Evolutionary conservation across 1,140 invertebrate species (phyloP).

Genomic region (Euura lappo): DNA sequence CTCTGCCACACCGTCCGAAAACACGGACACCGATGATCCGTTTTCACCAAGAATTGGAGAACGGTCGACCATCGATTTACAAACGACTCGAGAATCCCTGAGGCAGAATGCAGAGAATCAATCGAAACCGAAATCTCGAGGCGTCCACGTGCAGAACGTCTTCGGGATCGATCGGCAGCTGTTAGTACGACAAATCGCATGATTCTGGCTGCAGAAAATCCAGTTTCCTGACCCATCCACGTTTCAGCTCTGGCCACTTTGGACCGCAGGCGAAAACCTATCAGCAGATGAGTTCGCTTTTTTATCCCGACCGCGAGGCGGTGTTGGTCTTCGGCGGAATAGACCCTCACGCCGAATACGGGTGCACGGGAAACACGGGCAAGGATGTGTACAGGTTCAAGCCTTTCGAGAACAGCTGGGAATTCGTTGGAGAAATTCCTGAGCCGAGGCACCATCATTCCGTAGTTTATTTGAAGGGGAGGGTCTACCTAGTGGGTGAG

Average conservation of each 20-base stretch:
- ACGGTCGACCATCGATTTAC: not conserved
- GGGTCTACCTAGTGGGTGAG: conserved; percentile 66
- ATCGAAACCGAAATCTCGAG: not conserved
- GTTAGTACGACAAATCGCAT: not conserved
- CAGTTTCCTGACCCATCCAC: too few relatives aligned
- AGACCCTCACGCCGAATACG: conserved; percentile 63
- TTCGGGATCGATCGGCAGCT: not conserved
- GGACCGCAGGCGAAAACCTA: conserved; percentile 55
- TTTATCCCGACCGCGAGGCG: conserved; percentile 61
- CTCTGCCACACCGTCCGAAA: conserved; percentile 24
- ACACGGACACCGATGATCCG: conserved; percentile 27
- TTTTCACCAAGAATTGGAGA: conserved; percentile 22
- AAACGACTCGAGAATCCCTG: not conserved
- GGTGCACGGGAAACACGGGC: conserved; percentile 59
- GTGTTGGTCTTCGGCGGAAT: conserved; percentile 67
- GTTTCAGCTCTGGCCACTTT: conserved; percentile 42
- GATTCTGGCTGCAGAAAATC: too few relatives aligned
- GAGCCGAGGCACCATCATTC: conserved; percentile 67
- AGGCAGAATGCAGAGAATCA: not conserved
- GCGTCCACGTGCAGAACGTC: not conserved
- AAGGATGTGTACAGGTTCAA: conserved; percentile 65
- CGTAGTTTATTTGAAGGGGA: conserved; percentile 61
- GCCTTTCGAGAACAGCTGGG: conserved; percentile 63
- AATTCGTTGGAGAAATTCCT: conserved; percentile 65
- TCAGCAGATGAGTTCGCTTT: conserved; percentile 58